A percentile compares a stretch with the other conserved stretches of the same genome.
Conservation (phyloP, 23 tunicate genomes). For the Pegea sp. region DNA sequence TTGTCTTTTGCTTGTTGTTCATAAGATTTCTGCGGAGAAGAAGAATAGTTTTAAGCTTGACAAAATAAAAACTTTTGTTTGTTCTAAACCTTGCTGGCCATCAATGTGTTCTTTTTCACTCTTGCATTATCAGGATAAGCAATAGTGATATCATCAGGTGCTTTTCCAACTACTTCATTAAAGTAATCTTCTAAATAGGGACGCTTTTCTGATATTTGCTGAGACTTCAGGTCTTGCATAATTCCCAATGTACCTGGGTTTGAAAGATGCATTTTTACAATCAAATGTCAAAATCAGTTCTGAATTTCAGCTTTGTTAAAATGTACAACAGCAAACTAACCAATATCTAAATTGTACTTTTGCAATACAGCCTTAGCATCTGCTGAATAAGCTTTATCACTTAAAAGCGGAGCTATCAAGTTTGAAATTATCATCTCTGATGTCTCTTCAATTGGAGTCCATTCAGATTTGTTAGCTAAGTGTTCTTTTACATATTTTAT, state of each 20-base stretch:
- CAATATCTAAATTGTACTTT: constrained; percentile 13
- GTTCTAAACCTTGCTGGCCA: constrained; percentile 44
- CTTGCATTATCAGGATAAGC: constrained; percentile 87
- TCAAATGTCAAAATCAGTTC: not conserved
- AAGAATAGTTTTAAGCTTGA: not conserved
- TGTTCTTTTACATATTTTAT: not conserved
- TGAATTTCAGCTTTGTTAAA: not conserved
- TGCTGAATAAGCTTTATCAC: constrained; percentile 23
- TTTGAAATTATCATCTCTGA: constrained; percentile 67
- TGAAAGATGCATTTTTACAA: not conserved
- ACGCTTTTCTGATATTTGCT: not conserved
- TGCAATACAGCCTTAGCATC: constrained; percentile 59
- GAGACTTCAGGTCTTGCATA: not conserved
- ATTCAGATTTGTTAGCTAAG: constrained; percentile 10
- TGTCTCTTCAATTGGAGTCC: constrained; percentile 23
- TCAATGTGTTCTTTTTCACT: constrained; percentile 24
- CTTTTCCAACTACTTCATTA: constrained; percentile 43
- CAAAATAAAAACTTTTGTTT: constrained; percentile 1
- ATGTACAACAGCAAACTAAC: too few relatives aligned
- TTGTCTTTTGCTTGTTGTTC: constrained; percentile 23
- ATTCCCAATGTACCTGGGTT: not conserved
- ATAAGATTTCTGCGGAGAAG: constrained; percentile 5
- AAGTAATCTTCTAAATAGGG: constrained; percentile 20
- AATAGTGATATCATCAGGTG: constrained; percentile 41
- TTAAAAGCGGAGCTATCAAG: constrained; percentile 20